Base-by-base conservation (phyloP, 2,113 vertebrate genomes). In the Pterophyllum scalare region DNA sequence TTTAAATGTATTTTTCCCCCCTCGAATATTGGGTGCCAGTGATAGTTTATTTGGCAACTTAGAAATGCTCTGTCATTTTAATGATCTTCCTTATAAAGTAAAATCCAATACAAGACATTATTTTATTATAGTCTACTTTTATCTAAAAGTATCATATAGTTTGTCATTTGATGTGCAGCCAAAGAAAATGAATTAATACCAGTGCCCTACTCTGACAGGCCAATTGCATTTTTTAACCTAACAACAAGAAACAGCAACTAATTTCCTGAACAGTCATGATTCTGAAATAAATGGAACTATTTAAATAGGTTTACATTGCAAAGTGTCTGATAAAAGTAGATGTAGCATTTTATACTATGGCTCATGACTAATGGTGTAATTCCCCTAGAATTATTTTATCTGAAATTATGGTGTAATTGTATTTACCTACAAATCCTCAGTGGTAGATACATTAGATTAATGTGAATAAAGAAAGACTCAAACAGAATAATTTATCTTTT, bases 81-180 rank as follows among this genome's bases (percentile, higher is more conserved):
- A 52, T 72, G 52, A 3, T 46, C 31, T 31, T 72, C 67, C 26
- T 72, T 72, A 52, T n/a, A 72, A 72, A 72, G 46, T 6, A 72
- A 72, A 72, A 72, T 31, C 52, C 46, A 52, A 72, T 52, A 52
- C 43, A 49, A 14, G 17, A 52, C 43, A 70, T 70, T 52, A 31
- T 52, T 40, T 24, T 52, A 31, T 70, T 52, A 52, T 52, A 70
- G 40, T 15, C 17, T 49, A 24, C 26, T 31, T 72, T 72, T 52
- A 72, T 54, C 67, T 72, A n/a, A 54, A 72, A 72, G 46, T 52
- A 72, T 72, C 26, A 72, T 31, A 52, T 52, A 52, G 26, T n/a
- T 52, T n/a, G 67, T 72, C 26, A 72, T 72, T 52, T 72, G 46
- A 72, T 72, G 6, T 72, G 3, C 67, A 31, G 46, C 67, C 67